phyloP scores from a whole-genome alignment of 2,113 vertebrate species.

The Paramisgurnus dabryanus region DNA sequence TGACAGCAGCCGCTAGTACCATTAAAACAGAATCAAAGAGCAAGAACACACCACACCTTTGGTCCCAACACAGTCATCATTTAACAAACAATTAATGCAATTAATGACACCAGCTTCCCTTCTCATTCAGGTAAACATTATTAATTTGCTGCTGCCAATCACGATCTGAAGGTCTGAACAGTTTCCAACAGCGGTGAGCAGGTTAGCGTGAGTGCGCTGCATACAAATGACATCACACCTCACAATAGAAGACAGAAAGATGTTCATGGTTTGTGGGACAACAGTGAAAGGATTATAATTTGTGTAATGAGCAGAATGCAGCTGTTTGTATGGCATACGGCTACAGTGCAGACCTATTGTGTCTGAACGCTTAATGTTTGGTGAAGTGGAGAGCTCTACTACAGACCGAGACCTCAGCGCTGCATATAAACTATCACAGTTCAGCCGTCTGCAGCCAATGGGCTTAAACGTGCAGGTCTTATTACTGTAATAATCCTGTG shows the following conservation, averaged over 20 bases:
- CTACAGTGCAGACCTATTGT: conserved; percentile 2
- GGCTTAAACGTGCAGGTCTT: conserved; percentile 16
- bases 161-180: background rate
- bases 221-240: conserved; percentile 56
- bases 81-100: conserved; percentile 52
- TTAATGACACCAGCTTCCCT: conserved; percentile 24
- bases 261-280: background rate
- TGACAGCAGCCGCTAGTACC: conserved; percentile 43
- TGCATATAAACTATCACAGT: background rate
- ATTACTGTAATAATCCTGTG: background rate
- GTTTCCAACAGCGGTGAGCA: conserved; percentile 39
- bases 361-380: conserved; percentile 4
- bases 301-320: background rate
- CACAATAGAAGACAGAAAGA: conserved; percentile 33
- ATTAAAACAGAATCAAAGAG: conserved; percentile 52
- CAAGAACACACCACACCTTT: conserved; percentile 28
- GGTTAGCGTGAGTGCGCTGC: conserved; percentile 57
- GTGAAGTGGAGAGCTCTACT: background rate
- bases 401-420: background rate
- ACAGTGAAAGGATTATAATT: background rate
- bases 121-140: background rate
- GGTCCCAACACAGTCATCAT: conserved; percentile 33
- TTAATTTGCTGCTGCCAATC: conserved; percentile 6
- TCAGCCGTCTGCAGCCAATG: background rate
- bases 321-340: background rate